These are phyloP conservation scores for Sakesphorus luctuosus DNA, from an alignment of 2,113 vertebrate genomes.

Conservation along the genomic window DNA sequence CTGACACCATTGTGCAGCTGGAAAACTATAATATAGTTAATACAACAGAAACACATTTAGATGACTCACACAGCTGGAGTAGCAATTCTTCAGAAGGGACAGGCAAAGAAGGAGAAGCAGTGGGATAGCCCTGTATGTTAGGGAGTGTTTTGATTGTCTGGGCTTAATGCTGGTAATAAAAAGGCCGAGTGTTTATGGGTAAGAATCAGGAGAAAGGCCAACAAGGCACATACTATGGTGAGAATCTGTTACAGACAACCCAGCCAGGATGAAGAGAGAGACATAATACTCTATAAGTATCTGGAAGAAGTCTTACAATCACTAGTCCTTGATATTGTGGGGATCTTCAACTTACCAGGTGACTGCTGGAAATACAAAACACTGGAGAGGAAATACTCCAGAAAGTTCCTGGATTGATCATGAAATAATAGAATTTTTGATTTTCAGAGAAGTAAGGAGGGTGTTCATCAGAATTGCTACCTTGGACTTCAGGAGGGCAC, in stretches of 20 bases:
- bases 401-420: neutral
- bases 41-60: neutral
- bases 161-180: neutral
- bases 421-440: neutral
- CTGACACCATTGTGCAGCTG: neutral
- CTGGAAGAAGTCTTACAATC: neutral
- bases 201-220: neutral
- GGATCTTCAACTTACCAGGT: neutral
- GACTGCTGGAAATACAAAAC: neutral
- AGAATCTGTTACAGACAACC: neutral
- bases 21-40: neutral
- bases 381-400: neutral
- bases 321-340: neutral
- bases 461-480: neutral
- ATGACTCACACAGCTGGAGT: neutral
- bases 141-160: neutral
- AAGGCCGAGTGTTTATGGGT: neutral
- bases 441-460: neutral
- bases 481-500: neutral
- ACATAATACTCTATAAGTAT: neutral
- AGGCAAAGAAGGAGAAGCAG: neutral
- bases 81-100: neutral
- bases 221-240: neutral
- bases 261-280: neutral
- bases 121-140: neutral